Evolutionary conservation across 2,888 invertebrate species (phyloP), one percentile per base, ranked within the genome.

Genomic region (Axea sp.): DNA sequence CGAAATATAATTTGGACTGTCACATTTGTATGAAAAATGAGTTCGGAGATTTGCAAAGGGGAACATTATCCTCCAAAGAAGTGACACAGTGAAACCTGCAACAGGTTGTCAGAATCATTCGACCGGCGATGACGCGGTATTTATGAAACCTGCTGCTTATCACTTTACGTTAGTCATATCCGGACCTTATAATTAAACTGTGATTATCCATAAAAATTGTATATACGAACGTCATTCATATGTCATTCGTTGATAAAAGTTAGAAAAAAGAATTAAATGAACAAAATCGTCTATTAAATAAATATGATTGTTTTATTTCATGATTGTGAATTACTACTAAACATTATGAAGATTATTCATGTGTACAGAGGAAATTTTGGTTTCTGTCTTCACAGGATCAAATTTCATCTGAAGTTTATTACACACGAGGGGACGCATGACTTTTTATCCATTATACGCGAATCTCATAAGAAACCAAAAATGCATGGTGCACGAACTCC

Each of bases 181-280:
- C 64, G 64, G 71, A 49, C 43, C 57, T 53, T 78, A 57, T 75
- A 81, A 83, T 83, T 78, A 81, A 76, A 59, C 74, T 59, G 76
- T 80, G 82, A 82, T 80, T 80, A 80, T 64, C 75, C 64, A 75
- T 69, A 78, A 79, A 79, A 81, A 78, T 76, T 72, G 77, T 65
- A 49, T 12, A 43, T 17, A 41, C 6, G 9, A 35, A 31, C 43
- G 43, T 51, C 65, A 65, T 55, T 55, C 33, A 55, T 28, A 30
- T 11, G 39, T n/a, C 30, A 19, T 4, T 39, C 7, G 28, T 31
- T 37, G 8, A 3, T 6, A 33, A 33, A 33, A 33, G 4, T 8
- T 5, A n/a, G n/a, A n/a, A n/a, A n/a, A n/a, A n/a, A n/a, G n/a
- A n/a, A n/a, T n/a, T n/a, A n/a, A n/a, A n/a, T n/a, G n/a, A n/a